A percentile compares a stretch with the other conserved stretches of the same genome.
Conservation (phyloP, 2,888 invertebrate species). For the Cephus spinipes region DNA sequence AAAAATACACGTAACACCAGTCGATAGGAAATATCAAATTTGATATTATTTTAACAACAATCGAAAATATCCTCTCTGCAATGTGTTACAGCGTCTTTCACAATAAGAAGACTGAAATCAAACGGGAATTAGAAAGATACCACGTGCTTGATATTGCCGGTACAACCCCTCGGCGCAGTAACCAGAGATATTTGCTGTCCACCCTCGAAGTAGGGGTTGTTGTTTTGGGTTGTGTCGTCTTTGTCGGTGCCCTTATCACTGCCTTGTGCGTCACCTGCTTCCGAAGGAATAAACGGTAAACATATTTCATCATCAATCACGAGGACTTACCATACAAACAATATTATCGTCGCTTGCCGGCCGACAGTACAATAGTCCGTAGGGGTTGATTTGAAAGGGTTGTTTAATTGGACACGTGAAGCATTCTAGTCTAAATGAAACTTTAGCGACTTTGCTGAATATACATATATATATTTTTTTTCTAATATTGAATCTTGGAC, state of each 20-base stretch:
- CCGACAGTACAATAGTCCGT: background rate
- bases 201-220: constrained; percentile 85
- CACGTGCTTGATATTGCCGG: constrained; percentile 76
- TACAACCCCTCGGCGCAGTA: constrained; percentile 61
- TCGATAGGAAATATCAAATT: background rate
- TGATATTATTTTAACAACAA: background rate
- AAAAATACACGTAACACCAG: background rate
- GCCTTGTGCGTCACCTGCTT: constrained; percentile 83
- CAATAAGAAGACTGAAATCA: constrained; percentile 72
- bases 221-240: constrained; percentile 83
- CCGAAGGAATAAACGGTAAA: constrained; percentile 73
- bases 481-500: background rate
- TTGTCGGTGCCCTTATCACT: constrained; percentile 83
- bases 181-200: constrained; percentile 69
- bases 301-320: constrained; percentile 19
- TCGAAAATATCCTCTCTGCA: background rate
- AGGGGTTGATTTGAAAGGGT: background rate
- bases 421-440: background rate
- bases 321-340: background rate
- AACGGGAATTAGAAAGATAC: constrained; percentile 75
- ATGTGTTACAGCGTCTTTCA: constrained; percentile 71
- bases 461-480: background rate
- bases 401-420: background rate
- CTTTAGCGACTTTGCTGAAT: background rate
- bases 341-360: background rate